Base-by-base conservation (phyloP, 2,888 invertebrate genomes). In the Scaptomyza parva region DNA sequence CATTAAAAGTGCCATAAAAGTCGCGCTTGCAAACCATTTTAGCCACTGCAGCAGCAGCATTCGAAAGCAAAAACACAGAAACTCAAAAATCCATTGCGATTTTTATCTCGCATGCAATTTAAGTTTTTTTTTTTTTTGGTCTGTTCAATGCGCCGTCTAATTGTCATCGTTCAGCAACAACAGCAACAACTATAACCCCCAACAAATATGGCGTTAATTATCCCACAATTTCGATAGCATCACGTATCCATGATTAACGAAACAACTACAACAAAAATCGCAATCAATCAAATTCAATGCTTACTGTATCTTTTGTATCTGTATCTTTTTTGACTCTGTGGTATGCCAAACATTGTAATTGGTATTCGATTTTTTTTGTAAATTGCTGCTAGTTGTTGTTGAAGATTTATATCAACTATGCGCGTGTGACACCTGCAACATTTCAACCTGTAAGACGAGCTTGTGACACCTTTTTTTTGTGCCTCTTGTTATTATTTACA, bases 151-250 rank as follows among this genome's bases (percentile, higher is more conserved):
- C 68, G 47, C 65, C 58, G 65, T 66, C 68, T 65, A 65, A 65
- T 65, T 65, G 65, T 65, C 67, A 65, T 54, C 66, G 35, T 11
- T 52, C 40, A 26, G 55, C 48, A 22, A 28, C 55, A 50, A 6
- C 40, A 26, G n/a, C n/a, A n/a, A n/a, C n/a, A n/a, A n/a, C n/a
- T n/a, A n/a, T n/a, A n/a, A n/a, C n/a, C 39, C 14, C 39, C 76
- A 65, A 75, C 89, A 84, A 84, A 88, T 89, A 86, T 86, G 86
- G 84, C 77, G 81, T 77, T 88, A 85, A 85, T 85, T 85, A 86
- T 88, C 59, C 76, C 82, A 86, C 85, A 76, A 70, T 85, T 86
- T 88, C 76, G 84, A 86, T 84, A 86, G 82, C 84, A 86, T 84
- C 84, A 88, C 84, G 84, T 88, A 76, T 70, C 81, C 81, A 78